Percentiles rank a stretch among this genome's conserved stretches.
These are phyloP conservation scores for Trididemnum clinides DNA, from an alignment of 23 tunicate species.

Conservation along the genomic window DNA sequence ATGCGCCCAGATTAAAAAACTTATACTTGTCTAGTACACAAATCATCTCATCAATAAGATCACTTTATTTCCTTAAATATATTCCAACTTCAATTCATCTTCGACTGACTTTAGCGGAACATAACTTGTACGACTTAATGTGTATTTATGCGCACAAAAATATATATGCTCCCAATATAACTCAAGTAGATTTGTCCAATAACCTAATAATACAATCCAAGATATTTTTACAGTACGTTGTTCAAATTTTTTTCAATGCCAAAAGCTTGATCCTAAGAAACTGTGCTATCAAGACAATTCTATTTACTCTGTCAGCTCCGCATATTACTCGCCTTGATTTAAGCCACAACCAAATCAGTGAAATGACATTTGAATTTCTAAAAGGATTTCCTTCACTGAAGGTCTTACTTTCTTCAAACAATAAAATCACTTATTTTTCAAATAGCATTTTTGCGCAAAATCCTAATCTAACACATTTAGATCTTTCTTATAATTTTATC, in stretches of 20 bases:
- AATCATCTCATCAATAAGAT: neutral
- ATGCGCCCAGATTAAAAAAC: neutral
- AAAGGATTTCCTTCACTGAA: neutral
- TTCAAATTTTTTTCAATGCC: neutral
- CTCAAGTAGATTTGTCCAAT: neutral
- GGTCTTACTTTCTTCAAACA: neutral
- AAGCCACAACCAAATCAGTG: neutral
- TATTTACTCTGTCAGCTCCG: neutral
- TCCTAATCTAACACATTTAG: neutral
- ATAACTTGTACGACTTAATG: neutral
- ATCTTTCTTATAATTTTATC: slow-evolving; percentile 9
- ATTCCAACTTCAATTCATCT: neutral
- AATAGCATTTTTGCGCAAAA: neutral
- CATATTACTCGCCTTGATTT: neutral
- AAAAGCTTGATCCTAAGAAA: neutral
- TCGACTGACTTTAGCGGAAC: neutral
- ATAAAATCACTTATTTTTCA: neutral
- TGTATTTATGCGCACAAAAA: neutral
- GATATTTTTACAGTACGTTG: neutral
- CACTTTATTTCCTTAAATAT: neutral
- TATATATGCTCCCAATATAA: neutral
- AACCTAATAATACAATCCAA: neutral
- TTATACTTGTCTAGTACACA: neutral
- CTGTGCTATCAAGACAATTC: neutral
- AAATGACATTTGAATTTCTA: neutral